These are phyloP conservation scores for Corythoichthys haematopterus DNA, from an alignment of 2,113 vertebrate genomes.

Conservation along the genomic window DNA sequence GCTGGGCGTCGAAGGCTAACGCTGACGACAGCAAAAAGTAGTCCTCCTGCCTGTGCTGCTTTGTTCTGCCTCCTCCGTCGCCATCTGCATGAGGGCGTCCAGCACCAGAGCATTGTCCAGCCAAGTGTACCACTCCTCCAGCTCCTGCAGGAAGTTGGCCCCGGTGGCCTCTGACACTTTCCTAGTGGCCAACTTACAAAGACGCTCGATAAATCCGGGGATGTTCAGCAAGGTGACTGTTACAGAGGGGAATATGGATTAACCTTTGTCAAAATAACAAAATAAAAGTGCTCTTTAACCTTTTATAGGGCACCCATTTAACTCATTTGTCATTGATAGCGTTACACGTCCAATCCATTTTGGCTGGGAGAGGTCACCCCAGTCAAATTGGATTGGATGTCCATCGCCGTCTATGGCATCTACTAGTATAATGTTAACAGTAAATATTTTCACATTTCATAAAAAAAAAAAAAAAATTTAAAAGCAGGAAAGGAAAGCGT, in stretches of 20 bases:
- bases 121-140: conserved; percentile 98
- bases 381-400: no score
- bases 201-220: conserved; percentile 90
- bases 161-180: conserved; percentile 92
- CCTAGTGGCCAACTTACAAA: conserved; percentile 92
- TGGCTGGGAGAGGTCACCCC: no score
- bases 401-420: no score
- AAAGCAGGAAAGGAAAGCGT: no score
- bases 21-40: neutral
- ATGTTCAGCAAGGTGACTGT: conserved; percentile 93
- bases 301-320: no score
- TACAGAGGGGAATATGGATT: neutral
- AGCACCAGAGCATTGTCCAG: conserved; percentile 92
- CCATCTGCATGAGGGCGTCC: conserved; percentile 95
- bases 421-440: no score
- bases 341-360: no score
- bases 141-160: conserved; percentile 88
- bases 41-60: conserved; percentile 82
- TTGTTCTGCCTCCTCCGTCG: conserved; percentile 90
- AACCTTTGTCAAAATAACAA: neutral
- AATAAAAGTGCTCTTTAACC: neutral
- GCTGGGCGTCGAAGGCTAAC: neutral
- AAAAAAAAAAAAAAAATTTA: no score
- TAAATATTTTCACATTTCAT: no score
- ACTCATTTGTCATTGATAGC: no score